These are phyloP conservation scores for Silurus meridionalis DNA, from an alignment of 2,113 vertebrate genomes.

Conservation along the genomic window DNA sequence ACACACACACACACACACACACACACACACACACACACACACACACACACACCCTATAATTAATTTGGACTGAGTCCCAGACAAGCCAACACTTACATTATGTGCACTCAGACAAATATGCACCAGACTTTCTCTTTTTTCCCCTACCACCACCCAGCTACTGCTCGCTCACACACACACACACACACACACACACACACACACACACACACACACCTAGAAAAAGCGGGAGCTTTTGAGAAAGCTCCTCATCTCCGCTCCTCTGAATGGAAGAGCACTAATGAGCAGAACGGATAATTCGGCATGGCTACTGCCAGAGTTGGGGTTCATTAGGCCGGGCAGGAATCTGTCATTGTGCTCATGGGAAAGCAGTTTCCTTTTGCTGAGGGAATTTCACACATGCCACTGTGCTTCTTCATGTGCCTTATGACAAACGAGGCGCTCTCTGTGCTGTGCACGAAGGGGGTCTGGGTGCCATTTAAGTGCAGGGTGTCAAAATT, in stretches of 20 bases:
- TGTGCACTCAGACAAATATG: not conserved
- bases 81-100: slow-evolving; percentile 6
- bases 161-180: not conserved
- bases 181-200: not conserved
- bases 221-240: slow-evolving; percentile 25
- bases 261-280: slow-evolving; percentile 51
- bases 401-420: slow-evolving; percentile 37
- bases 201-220: not conserved
- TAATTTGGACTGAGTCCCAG: slow-evolving; percentile 12
- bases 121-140: not conserved
- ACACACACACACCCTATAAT: not conserved
- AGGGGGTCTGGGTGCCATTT: slow-evolving; percentile 11
- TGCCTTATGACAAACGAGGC: slow-evolving; percentile 42
- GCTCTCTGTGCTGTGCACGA: slow-evolving; percentile 37
- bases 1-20: not conserved
- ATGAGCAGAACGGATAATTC: slow-evolving; percentile 61
- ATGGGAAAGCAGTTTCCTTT: slow-evolving; percentile 50
- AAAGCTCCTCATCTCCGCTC: slow-evolving; percentile 43
- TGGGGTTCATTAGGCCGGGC: slow-evolving; percentile 58
- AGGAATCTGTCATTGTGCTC: slow-evolving; percentile 53
- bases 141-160: slow-evolving; percentile 20
- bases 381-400: slow-evolving; percentile 13
- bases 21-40: slow-evolving; percentile 12
- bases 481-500: slow-evolving; percentile 46
- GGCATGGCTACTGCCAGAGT: slow-evolving; percentile 32